Conservation (phyloP, 2,888 invertebrate species). For the Acanthosepion esculentum region DNA sequence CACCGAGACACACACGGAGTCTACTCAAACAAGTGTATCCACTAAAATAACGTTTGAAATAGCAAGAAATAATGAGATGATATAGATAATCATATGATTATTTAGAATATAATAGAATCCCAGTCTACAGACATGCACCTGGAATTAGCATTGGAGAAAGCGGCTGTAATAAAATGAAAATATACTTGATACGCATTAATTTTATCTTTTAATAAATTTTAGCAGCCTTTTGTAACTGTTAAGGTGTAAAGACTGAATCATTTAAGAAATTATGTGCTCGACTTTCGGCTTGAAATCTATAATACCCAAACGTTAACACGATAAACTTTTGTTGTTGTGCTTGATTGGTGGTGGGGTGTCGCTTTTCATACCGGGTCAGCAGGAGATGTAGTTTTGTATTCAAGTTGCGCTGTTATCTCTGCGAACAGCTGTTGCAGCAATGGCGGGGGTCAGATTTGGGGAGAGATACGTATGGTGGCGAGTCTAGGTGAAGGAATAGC, state of each 20-base stretch:
- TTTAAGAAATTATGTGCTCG: neutral
- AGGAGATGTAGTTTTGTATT: constrained; percentile 8
- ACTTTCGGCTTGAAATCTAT: neutral
- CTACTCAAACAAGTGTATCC: no score
- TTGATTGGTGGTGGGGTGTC: neutral
- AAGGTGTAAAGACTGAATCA: neutral
- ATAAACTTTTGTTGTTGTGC: neutral
- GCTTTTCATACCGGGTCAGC: neutral
- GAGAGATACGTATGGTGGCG: neutral
- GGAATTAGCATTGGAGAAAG: no score
- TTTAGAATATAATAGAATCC: no score
- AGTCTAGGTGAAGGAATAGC: neutral
- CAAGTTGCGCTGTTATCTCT: neutral
- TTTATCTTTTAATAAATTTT: no score
- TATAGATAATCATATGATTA: no score
- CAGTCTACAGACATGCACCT: no score
- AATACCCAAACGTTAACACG: neutral
- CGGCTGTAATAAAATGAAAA: no score
- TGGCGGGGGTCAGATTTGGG: neutral
- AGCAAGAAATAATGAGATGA: no score
- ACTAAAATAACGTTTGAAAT: no score
- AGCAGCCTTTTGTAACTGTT: neutral
- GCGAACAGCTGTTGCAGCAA: neutral
- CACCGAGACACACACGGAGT: no score
- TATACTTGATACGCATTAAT: no score